Base-by-base conservation (phyloP, 2,888 invertebrate genomes). In the Alcis repandata region DNA sequence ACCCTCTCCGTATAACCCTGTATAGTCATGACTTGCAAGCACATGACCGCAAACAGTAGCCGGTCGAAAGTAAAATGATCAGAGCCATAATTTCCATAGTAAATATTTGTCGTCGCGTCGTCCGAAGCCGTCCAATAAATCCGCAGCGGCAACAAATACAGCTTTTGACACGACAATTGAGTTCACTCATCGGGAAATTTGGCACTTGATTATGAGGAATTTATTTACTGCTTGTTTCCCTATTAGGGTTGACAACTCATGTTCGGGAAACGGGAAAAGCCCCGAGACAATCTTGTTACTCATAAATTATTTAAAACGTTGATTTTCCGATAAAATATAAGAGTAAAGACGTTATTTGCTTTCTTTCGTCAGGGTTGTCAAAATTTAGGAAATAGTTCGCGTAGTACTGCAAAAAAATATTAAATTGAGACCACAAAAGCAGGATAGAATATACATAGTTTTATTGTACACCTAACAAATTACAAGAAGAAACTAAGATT, bases 81-180 rank as follows among this genome's bases (percentile, higher is more conserved):
- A 49, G 64, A 64, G 51, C 45, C 46, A 67, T 64, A 51, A 59
- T 59, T 52, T 56, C 52, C 59, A 51, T 52, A 36, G 63, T 61
- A 53, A 64, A 52, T 63, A 59, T 63, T 57, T 54, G 59, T 63
- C 45, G 38, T 64, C 63, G 68, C 68, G 45, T 40, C 62, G 65
- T 56, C 61, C 62, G 53, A 72, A 76, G 75, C 71, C 72, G 77
- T 75, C 77, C 75, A 74, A 81, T 85, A 80, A 84, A 85, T 85
- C 79, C 75, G 65, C 72, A 77, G 82, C 79, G 83, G 79, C 79
- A 83, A 79, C 76, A 78, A 77, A 80, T 76, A 73, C 76, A 72
- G 72, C 71, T 75, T 76, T 75, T 72, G 74, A 73, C 74, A 69
- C 63, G 74, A 75, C 71, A 73, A 74, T 82, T 69, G 70, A 70